These are phyloP conservation scores for Peromyscus attwateri DNA, from an alignment of 2,797 vertebrate species.

Conservation along the genomic window DNA sequence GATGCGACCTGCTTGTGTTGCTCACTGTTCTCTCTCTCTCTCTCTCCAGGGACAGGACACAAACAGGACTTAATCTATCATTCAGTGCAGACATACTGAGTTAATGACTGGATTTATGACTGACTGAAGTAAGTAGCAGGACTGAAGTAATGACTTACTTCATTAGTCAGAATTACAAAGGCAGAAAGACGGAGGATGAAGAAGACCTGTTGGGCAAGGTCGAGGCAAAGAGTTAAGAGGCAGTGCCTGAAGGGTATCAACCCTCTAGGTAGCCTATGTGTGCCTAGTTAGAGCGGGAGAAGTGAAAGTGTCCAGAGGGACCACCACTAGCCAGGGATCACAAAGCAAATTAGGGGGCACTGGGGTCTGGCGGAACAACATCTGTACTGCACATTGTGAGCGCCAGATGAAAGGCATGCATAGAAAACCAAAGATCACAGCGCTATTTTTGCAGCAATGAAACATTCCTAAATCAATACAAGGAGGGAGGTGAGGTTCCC, in stretches of 20 bases:
- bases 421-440: conserved; percentile 76
- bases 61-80: not conserved
- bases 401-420: conserved; percentile 71
- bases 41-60: not conserved
- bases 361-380: conserved; percentile 67
- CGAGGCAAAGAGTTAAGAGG: not conserved
- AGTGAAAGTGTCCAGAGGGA: conserved; percentile 23
- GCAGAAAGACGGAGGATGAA: not conserved
- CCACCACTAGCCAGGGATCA: conserved; percentile 27
- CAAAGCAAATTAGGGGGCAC: conserved; percentile 74
- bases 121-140: not conserved
- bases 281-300: conserved; percentile 36
- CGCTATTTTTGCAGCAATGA: conserved; percentile 71
- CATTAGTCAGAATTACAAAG: not conserved
- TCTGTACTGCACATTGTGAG: conserved; percentile 80
- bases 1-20: not conserved
- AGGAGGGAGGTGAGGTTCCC: conserved; percentile 66
- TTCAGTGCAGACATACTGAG: not conserved
- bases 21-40: not conserved
- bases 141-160: not conserved
- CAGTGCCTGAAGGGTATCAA: not conserved
- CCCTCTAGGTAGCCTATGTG: not conserved
- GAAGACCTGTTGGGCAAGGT: not conserved
- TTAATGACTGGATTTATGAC: not conserved
- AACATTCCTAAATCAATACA: conserved; percentile 75